Conservation (phyloP, 1,140 invertebrate genomes). For the Pollicipes pollicipes region DNA sequence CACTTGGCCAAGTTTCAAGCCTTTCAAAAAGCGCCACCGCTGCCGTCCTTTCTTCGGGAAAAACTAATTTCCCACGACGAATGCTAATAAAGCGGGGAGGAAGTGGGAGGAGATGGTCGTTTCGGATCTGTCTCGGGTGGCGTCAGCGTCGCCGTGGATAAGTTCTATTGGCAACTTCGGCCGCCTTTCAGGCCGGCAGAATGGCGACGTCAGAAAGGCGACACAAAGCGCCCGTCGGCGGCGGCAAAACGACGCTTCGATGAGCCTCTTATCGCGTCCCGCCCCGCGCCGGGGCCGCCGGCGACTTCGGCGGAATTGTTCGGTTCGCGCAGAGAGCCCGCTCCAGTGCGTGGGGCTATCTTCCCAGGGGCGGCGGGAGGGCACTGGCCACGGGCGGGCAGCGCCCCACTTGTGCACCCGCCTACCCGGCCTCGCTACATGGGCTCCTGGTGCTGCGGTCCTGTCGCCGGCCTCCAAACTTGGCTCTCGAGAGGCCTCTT, state of each 20-base stretch:
- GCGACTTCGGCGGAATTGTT: no score
- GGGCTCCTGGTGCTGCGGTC: no score
- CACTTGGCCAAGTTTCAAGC: neutral
- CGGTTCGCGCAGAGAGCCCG: no score
- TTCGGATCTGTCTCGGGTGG: neutral
- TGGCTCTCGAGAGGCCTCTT: no score
- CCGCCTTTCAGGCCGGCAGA: neutral
- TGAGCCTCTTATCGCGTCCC: neutral
- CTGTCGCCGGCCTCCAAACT: no score
- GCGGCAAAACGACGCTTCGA: neutral
- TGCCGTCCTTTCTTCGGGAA: slow-evolving; percentile 19
- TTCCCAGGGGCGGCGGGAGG: no score
- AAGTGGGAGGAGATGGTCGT: neutral
- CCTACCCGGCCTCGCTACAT: no score
- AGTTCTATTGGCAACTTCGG: neutral
- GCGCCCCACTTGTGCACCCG: no score
- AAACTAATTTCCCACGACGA: neutral
- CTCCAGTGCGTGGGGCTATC: no score
- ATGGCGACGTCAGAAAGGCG: neutral
- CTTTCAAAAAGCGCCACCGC: slow-evolving; percentile 35
- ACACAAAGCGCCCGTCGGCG: neutral
- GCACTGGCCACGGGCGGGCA: no score
- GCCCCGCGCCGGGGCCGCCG: no score
- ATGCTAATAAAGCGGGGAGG: neutral
- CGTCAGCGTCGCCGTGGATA: neutral